Base-by-base conservation (phyloP, 2,113 vertebrate species). In the Leptodactylus fuscus region DNA sequence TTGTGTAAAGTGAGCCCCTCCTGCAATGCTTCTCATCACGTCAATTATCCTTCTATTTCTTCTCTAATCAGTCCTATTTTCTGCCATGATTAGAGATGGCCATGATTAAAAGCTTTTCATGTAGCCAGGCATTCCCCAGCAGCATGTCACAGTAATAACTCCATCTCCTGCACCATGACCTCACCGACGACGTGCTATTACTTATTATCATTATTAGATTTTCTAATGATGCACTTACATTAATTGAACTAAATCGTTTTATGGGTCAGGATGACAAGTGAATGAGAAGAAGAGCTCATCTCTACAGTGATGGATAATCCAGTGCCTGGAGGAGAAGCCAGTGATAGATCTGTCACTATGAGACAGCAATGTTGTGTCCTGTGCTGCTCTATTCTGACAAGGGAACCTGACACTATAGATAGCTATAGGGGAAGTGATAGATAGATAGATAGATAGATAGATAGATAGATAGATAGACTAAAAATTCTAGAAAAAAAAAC, bases 1-100 rank as follows among this genome's bases (percentile, higher is more conserved):
- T 85, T 85, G 78, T 53, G 83, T 78, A 78, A 69, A 75, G 32
- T 77, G 65, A 85, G 69, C 83, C 74, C 9, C 82, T 78, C 62
- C 22, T 27, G 20, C 46, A 49, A 67, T 69, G 53, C 83, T 78
- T 76, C 55, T 77, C 82, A 84, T 77, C 73, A 77, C 34, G 44
- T 67, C 70, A 75, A 75, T 75, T 74, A 75, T 34, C 44, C 46
- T 48, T 77, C 58, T 69, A 27, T 16, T 75, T 20, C 70, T 83
- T 41, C 24, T 27, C 36, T 32, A 78, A 85, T 85, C 83, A 78
- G 74, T 10, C 11, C 6, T 73, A 76, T 55, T 77, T 83, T 78
- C 46, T 48, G 53, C 65, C 38, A 36, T 77, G 83, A 85, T 78
- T 78, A 85, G 71, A 85, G 78, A 48, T 71, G 27, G 11, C 48